Conservation (phyloP, 2,888 invertebrate species). For the Drosophila nigricruria region DNA sequence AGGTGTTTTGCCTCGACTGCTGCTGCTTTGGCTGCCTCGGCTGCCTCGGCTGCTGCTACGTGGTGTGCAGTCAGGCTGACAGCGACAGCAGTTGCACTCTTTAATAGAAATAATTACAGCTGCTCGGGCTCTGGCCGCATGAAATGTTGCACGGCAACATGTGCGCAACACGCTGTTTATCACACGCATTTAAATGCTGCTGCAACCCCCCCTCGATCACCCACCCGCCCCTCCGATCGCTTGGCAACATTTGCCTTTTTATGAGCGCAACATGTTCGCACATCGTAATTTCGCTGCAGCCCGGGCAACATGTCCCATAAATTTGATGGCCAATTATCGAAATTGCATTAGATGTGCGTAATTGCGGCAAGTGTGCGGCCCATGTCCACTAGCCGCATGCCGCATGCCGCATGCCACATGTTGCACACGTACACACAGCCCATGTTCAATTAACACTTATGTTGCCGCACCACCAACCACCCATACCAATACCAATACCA, state of each 20-base stretch:
- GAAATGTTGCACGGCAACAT: conserved; percentile 65
- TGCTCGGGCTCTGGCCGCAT: conserved; percentile 51
- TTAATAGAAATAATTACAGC: conserved; percentile 68
- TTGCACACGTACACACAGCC: conserved; percentile 41
- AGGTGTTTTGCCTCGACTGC: conserved; percentile 18
- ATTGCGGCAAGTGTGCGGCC: conserved; percentile 50
- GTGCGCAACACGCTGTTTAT: conserved; percentile 69
- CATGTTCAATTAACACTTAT: conserved; percentile 80
- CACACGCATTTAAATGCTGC: conserved; percentile 62
- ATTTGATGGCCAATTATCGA: conserved; percentile 82
- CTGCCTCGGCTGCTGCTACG: conserved; percentile 3
- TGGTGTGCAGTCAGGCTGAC: conserved; percentile 61
- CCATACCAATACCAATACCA: background rate
- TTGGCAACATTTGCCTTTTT: conserved; percentile 54
- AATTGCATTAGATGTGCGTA: conserved; percentile 81
- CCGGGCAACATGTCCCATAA: conserved; percentile 77
- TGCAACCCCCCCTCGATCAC: background rate
- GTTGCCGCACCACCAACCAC: conserved; percentile 24
- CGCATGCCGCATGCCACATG: conserved; percentile 28
- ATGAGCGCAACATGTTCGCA: conserved; percentile 70
- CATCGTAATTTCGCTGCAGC: conserved; percentile 70
- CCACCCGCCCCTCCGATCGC: background rate
- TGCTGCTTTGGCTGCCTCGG: background rate
- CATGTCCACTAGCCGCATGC: conserved; percentile 29
- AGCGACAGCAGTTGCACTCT: conserved; percentile 59